Conservation (phyloP, 2,888 invertebrate genomes). For the Physocephala rufipes region DNA sequence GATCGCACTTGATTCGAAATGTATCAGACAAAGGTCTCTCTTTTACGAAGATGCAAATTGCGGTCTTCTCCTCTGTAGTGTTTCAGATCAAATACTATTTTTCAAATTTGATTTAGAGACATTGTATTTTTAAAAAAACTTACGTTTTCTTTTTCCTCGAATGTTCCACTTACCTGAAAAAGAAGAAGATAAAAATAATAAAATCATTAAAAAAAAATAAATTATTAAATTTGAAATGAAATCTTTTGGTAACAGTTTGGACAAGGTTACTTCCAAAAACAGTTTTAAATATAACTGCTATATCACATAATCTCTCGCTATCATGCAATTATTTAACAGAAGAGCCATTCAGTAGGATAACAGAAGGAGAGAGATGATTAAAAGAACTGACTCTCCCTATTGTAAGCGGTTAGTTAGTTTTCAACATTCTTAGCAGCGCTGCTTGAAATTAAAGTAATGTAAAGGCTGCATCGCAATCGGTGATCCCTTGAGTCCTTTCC, state of each 20-base stretch:
- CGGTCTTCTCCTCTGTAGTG: too few relatives aligned
- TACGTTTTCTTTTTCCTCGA: constrained; percentile 61
- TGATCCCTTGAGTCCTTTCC: constrained; percentile 60
- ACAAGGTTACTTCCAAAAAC: not conserved
- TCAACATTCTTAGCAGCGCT: not conserved
- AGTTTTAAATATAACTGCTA: not conserved
- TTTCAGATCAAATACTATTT: too few relatives aligned
- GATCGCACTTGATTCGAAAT: too few relatives aligned
- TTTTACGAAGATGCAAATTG: too few relatives aligned
- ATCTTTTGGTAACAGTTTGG: not conserved
- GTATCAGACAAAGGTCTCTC: too few relatives aligned
- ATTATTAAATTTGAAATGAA: not conserved
- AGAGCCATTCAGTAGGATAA: not conserved
- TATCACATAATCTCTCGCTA: not conserved
- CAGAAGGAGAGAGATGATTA: too few relatives aligned
- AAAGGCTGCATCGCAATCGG: not conserved
- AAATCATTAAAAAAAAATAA: constrained; percentile 21
- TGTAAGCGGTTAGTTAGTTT: not conserved
- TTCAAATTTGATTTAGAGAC: too few relatives aligned
- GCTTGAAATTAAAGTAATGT: too few relatives aligned
- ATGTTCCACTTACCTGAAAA: constrained; percentile 57
- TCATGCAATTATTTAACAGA: not conserved
- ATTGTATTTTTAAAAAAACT: constrained; percentile 41
- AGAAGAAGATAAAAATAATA: constrained; percentile 27
- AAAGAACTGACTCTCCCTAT: not conserved